These are phyloP conservation scores for Meiosimyza decipiens DNA, from an alignment of 2,888 invertebrate species.

Conservation along the genomic window DNA sequence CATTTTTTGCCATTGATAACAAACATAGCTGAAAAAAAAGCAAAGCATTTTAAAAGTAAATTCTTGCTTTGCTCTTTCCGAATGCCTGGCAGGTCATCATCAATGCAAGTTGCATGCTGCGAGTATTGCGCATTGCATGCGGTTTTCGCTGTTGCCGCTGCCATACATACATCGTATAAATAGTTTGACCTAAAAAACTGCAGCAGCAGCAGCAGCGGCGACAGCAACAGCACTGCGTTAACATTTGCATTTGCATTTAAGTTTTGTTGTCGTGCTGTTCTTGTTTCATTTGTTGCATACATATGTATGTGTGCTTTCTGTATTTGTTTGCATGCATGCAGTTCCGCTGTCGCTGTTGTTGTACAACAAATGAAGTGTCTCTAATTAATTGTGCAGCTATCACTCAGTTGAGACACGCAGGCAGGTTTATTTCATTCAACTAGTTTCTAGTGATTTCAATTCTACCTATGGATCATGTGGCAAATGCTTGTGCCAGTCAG, in stretches of 20 bases:
- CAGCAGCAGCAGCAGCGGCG: neutral
- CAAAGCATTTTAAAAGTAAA: no score
- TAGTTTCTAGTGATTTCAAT: no score
- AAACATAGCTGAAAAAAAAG: no score
- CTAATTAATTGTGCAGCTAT: slow-evolving; percentile 9
- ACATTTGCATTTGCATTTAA: slow-evolving; percentile 12
- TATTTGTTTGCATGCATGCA: slow-evolving; percentile 7
- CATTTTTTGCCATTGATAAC: no score
- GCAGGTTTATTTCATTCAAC: no score
- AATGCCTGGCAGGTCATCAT: neutral
- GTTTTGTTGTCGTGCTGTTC: neutral
- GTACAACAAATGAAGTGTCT: slow-evolving; percentile 9
- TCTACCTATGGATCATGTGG: no score
- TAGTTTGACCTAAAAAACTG: slow-evolving; percentile 28
- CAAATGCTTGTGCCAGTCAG: no score
- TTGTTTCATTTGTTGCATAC: neutral
- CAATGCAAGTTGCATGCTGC: neutral
- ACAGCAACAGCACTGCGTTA: no score
- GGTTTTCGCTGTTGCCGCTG: neutral
- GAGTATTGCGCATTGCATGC: neutral
- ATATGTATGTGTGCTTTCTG: neutral
- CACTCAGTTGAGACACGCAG: neutral
- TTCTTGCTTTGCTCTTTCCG: no score
- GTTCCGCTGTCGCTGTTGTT: neutral
- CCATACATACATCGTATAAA: slow-evolving; percentile 3